Evolutionary conservation across 2,113 vertebrate genomes (phyloP).

Genomic region (Aythya baeri): DNA sequence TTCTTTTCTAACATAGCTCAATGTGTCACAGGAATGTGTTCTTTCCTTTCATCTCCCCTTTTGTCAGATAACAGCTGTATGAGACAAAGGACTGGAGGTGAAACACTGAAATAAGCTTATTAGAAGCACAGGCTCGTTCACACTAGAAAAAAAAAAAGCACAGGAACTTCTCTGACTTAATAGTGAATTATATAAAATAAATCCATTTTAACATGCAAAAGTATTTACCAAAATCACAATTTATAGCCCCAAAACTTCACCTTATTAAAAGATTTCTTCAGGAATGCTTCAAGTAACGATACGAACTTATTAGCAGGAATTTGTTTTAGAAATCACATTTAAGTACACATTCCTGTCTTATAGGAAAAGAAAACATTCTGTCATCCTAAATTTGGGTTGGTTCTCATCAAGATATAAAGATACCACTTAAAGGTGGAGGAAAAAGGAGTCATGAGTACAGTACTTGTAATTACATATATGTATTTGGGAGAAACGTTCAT

Average conservation of each 20-base stretch:
- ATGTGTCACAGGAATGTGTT: not conserved
- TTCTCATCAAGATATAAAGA: not conserved
- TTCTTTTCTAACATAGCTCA: not conserved
- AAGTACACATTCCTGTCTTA: not conserved
- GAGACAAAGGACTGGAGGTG: not conserved
- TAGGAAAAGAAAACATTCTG: not conserved
- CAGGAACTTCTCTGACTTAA: not conserved
- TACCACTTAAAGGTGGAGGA: not conserved
- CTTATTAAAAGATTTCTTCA: not conserved
- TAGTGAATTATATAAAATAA: not conserved
- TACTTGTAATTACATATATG: not conserved
- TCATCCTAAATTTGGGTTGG: not conserved
- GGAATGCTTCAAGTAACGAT: not conserved
- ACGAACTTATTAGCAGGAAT: not conserved
- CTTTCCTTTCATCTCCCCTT: not conserved
- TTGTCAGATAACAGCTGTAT: constrained; percentile 24
- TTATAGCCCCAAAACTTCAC: not conserved
- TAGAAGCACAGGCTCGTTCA: not conserved
- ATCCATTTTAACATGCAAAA: not conserved
- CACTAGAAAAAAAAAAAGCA: not conserved
- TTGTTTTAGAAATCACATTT: constrained; percentile 14
- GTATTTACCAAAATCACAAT: not conserved
- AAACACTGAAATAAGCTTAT: not conserved
- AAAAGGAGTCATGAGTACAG: not conserved
- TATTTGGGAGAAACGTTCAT: not conserved